phyloP scores from a whole-genome alignment of 2,113 vertebrate species.

The Ceyx melanurus region DNA sequence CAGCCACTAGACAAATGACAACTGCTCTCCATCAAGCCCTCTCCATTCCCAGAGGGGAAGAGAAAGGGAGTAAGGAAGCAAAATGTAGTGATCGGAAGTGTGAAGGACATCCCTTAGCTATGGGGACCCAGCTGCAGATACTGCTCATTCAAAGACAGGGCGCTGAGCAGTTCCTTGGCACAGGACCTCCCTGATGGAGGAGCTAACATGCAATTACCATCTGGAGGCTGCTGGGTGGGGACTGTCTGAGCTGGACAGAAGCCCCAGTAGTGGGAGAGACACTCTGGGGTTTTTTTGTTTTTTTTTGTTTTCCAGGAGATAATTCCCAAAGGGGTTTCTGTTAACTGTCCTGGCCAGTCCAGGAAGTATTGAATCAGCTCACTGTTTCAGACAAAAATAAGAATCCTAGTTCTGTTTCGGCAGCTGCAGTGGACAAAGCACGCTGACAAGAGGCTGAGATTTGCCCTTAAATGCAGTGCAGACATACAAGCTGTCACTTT shows the following conservation, averaged over 20 bases:
- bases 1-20: not conserved
- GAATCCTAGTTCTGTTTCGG: not conserved
- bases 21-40: not conserved
- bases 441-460: not conserved
- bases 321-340: not conserved
- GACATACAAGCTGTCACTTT: not conserved
- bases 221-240: not conserved
- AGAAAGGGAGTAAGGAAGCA: not conserved
- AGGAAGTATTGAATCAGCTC: not conserved
- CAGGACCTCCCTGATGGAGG: not conserved
- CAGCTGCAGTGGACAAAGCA: not conserved
- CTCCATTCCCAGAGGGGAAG: not conserved
- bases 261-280: not conserved
- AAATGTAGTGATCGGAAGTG: not conserved
- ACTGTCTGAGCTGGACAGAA: not conserved
- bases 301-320: not conserved
- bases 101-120: not conserved
- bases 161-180: not conserved
- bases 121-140: not conserved
- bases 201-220: not conserved
- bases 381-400: not conserved
- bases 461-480: not conserved
- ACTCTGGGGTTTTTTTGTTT: not conserved
- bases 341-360: not conserved
- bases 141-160: not conserved